phyloP scores from a whole-genome alignment of 2,888 invertebrate species.

The Drosophila macrothrix region DNA sequence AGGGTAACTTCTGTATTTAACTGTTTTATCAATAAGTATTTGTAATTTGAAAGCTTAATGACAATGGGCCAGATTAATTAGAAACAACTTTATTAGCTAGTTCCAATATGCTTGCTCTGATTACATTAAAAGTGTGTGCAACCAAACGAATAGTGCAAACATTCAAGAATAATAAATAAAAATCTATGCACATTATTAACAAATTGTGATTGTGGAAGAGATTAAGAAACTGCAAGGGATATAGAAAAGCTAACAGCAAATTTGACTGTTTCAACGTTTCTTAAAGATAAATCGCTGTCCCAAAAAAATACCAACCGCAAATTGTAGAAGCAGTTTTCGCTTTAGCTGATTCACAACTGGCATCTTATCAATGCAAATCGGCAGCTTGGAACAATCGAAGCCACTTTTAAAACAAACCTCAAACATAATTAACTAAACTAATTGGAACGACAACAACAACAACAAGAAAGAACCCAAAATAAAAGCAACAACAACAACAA shows the following conservation, averaged over 20 bases:
- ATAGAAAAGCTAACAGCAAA: background rate
- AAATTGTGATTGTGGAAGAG: background rate
- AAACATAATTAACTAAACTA: conserved; percentile 63
- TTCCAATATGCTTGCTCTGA: background rate
- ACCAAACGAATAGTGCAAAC: background rate
- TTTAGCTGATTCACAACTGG: conserved; percentile 36
- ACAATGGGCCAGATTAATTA: background rate
- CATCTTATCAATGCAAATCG: conserved; percentile 47
- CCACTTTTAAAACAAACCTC: conserved; percentile 28
- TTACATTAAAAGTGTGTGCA: background rate
- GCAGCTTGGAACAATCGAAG: conserved; percentile 34
- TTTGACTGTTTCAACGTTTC: background rate
- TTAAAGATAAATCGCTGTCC: background rate
- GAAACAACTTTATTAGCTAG: background rate
- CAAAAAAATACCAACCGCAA: background rate
- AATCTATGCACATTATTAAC: no score
- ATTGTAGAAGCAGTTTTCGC: conserved; percentile 16
- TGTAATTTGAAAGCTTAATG: background rate
- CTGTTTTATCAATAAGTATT: background rate
- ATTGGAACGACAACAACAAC: conserved; percentile 40
- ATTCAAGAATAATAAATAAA: no score
- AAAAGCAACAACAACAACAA: conserved; percentile 1
- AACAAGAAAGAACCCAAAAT: background rate
- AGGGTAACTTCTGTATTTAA: background rate
- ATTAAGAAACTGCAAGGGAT: no score